phyloP scores from a whole-genome alignment of 2,888 invertebrate species.

The Dasysyrphus tricinctus region DNA sequence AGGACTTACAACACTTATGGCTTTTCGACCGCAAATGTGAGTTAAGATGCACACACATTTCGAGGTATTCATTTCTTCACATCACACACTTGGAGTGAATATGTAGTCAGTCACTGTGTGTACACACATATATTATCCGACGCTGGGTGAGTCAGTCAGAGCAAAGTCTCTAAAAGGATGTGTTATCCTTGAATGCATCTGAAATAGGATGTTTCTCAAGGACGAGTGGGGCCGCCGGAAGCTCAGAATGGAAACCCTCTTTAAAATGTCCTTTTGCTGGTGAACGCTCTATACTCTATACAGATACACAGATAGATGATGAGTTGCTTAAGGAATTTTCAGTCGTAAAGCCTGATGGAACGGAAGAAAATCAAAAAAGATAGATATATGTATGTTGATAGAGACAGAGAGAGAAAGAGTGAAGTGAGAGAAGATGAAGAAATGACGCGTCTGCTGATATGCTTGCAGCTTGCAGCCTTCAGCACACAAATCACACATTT shows the following conservation, averaged over 20 bases:
- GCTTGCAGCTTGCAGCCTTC: slow-evolving; percentile 60
- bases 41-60: slow-evolving; percentile 30
- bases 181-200: slow-evolving; percentile 65
- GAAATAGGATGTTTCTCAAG: slow-evolving; percentile 29
- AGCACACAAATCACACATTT: slow-evolving; percentile 73
- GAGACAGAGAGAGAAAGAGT: background rate
- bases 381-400: background rate
- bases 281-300: background rate
- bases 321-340: slow-evolving; percentile 33
- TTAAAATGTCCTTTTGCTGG: slow-evolving; percentile 58
- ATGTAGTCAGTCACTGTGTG: background rate
- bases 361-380: slow-evolving; percentile 41
- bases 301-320: background rate
- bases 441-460: slow-evolving; percentile 58
- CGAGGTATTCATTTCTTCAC: slow-evolving; percentile 13
- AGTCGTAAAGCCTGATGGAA: slow-evolving; percentile 55
- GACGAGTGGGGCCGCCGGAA: slow-evolving; percentile 24
- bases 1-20: slow-evolving; percentile 59
- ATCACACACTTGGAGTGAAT: background rate
- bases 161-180: slow-evolving; percentile 37
- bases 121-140: background rate
- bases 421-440: slow-evolving; percentile 4
- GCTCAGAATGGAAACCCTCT: slow-evolving; percentile 42
- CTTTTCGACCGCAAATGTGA: slow-evolving; percentile 68
- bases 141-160: slow-evolving; percentile 41